Conservation (phyloP, 2,113 vertebrate genomes). For the Bubo blakistoni region DNA sequence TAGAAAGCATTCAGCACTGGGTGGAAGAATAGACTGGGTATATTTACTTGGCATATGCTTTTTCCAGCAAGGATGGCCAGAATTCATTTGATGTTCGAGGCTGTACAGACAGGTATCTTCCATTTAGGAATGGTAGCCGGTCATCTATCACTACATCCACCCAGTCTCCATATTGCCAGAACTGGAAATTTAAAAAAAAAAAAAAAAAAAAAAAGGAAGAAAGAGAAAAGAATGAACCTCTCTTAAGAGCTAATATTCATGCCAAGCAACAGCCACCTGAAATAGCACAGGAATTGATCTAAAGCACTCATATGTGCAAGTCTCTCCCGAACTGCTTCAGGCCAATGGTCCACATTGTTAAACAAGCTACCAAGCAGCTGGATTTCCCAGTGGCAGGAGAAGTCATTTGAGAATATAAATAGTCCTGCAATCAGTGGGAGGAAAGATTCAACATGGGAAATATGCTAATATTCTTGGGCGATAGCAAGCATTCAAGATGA, state of each 20-base stretch:
- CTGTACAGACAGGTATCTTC: constrained; percentile 65
- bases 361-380: not conserved
- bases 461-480: not conserved
- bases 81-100: constrained; percentile 82
- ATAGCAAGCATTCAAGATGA: not conserved
- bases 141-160: constrained; percentile 80
- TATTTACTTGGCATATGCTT: constrained; percentile 91
- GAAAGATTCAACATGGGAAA: not conserved
- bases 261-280: not conserved
- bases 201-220: not conserved
- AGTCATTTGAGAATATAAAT: not conserved
- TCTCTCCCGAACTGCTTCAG: not conserved
- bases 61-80: constrained; percentile 93
- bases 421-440: not conserved
- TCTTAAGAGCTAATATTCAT: not conserved
- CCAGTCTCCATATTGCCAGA: constrained; percentile 79
- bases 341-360: not conserved
- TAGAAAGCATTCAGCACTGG: not conserved
- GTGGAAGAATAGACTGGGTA: not conserved
- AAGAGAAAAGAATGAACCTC: not conserved
- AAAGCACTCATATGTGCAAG: not conserved
- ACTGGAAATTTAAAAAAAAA: constrained; percentile 48
- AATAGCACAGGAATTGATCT: not conserved
- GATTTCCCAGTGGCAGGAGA: not conserved
- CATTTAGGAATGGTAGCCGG: constrained; percentile 59